Evolutionary conservation across 2,888 invertebrate species (phyloP), one percentile per base, ranked within the genome.

Genomic region (Allygus modestus): DNA sequence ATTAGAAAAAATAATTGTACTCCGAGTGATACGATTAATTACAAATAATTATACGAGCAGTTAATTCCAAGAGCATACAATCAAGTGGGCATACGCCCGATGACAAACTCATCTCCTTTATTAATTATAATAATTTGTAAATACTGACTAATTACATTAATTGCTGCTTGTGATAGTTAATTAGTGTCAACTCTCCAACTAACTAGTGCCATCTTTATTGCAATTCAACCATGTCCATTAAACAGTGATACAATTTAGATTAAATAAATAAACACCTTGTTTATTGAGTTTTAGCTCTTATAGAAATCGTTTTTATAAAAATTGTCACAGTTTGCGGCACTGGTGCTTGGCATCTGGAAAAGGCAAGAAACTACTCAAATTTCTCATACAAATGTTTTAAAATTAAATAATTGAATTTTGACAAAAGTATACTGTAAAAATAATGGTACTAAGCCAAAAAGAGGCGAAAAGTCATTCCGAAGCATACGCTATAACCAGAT

Each of bases 121-220:
- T 65, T 65, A 65, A 65, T 65, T 65, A 31, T 15, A 65, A 28
- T 31, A 65, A 65, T 65, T 65, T 65, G 65, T 65, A 28, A 15
- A 65, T 20, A 23, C 23, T 65, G 15, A 54, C 54, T 54, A 65
- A 65, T 65, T 31, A 31, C 15, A 65, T 11, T 65, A 65, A 28
- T 65, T 65, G 65, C 31, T 65, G 9, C 20, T 23, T 23, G 15
- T 51, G 9, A 7, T 54, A 20, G 20, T 58, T 58, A 58, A 65
- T 65, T 65, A 2, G 65, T 28, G 31, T 65, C 20, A 54, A 23
- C 28, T 23, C 1, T 20, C 9, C 20, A 11, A 46, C 58, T 65
- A 65, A 65, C 65, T 65, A 65, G 31, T 65, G 28, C 28, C 28
- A 65, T 26, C 58, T 65, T 31, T 7, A 28, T 15, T 65, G 15